phyloP scores from a whole-genome alignment of 2,797 vertebrate genomes.

The Eupleurogrammus muticus region DNA sequence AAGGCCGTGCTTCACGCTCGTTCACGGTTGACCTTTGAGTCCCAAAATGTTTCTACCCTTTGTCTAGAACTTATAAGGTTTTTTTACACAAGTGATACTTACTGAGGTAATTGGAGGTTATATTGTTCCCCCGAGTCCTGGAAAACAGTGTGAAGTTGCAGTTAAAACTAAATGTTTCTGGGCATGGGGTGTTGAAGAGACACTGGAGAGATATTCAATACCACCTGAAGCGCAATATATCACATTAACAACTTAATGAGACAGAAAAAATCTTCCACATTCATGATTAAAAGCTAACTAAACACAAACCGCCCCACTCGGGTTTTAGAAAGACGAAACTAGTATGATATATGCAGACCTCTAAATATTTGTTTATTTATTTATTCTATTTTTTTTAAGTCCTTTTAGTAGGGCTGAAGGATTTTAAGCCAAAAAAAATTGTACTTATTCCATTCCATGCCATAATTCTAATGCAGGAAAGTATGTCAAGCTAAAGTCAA shows the following conservation, averaged over 20 bases:
- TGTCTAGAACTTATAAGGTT: neutral
- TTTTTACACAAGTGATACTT: neutral
- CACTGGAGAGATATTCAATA: neutral
- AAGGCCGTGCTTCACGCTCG: neutral
- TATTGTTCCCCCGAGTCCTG: conserved; percentile 5
- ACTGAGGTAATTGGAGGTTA: neutral
- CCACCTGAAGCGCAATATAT: neutral
- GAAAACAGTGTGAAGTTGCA: neutral
- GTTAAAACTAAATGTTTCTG: neutral
- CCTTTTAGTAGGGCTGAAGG: no score
- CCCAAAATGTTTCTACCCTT: neutral
- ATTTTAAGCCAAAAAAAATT: no score
- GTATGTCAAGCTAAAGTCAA: no score
- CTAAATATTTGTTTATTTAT: neutral
- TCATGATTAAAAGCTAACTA: neutral
- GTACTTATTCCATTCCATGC: no score
- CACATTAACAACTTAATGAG: neutral
- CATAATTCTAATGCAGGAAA: no score
- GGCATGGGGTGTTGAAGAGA: neutral
- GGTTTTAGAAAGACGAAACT: neutral
- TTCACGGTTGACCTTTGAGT: neutral
- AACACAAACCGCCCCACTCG: neutral
- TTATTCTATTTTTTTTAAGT: no score
- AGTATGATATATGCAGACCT: neutral
- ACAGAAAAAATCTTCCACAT: neutral